A percentile compares a stretch with the other conserved stretches of the same genome.
phyloP scores from a whole-genome alignment of 2,797 vertebrate genomes.

The Megaceryle alcyon region DNA sequence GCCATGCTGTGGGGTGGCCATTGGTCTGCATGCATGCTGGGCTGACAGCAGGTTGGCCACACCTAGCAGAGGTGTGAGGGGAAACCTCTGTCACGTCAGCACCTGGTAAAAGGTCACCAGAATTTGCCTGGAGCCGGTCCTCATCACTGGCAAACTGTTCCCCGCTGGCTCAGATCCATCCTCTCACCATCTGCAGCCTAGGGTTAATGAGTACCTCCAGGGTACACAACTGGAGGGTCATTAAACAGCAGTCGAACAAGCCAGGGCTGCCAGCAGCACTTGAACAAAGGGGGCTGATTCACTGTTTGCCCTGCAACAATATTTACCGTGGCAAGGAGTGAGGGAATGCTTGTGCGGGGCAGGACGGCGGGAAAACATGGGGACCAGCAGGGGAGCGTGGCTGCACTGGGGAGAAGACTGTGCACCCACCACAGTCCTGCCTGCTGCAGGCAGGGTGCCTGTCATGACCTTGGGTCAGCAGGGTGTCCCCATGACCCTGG shows the following conservation, averaged over 20 bases:
- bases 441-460: not conserved
- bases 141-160: not conserved
- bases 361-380: not conserved
- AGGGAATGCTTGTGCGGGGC: constrained; percentile 65
- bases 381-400: not conserved
- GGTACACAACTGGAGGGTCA: constrained; percentile 71
- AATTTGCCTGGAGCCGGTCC: not conserved
- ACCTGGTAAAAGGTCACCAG: constrained; percentile 43
- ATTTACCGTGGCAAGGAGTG: constrained; percentile 52
- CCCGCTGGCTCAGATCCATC: not conserved
- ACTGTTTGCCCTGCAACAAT: constrained; percentile 75
- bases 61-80: constrained; percentile 34
- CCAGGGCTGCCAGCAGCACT: constrained; percentile 42
- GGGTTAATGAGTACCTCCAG: constrained; percentile 71
- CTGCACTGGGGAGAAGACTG: fast-evolving
- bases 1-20: not conserved
- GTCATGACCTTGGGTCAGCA: not conserved
- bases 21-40: not conserved
- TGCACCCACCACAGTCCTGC: not conserved
- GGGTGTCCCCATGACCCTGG: fast-evolving
- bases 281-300: constrained; percentile 69
- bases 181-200: constrained; percentile 56
- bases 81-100: not conserved
- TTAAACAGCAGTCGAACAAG: constrained; percentile 73
- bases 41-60: not conserved